These are phyloP conservation scores for Galagoides demidoff DNA, from an alignment of 2,797 vertebrate genomes.

Conservation along the genomic window DNA sequence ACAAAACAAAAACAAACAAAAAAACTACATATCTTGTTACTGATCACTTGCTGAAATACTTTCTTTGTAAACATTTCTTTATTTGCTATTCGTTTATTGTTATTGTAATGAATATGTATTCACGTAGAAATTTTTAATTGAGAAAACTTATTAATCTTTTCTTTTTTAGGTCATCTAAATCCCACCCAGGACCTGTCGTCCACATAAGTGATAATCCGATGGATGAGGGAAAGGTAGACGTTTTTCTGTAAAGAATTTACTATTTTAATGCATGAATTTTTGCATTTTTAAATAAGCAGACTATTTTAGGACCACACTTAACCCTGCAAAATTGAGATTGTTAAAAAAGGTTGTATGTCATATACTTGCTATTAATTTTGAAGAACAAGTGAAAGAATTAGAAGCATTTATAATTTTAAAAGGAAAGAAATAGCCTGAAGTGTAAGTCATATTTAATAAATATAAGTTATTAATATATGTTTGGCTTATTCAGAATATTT, in stretches of 20 bases:
- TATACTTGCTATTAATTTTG: constrained; percentile 25
- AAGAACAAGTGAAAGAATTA: constrained; percentile 15
- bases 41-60: constrained; percentile 15
- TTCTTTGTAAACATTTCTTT: constrained; percentile 11
- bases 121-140: constrained; percentile 30
- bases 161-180: constrained; percentile 95
- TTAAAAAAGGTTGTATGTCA: not conserved
- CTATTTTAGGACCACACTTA: not conserved
- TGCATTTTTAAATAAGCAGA: constrained; percentile 35
- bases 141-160: constrained; percentile 60
- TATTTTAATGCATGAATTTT: constrained; percentile 27
- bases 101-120: constrained; percentile 24
- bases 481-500: constrained; percentile 33
- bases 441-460: constrained; percentile 28
- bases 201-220: constrained; percentile 99
- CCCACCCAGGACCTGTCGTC: constrained; percentile 97
- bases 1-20: not conserved
- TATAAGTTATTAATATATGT: constrained; percentile 20
- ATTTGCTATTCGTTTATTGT: constrained; percentile 16
- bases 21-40: not conserved
- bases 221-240: constrained; percentile 98
- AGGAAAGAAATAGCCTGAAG: not conserved
- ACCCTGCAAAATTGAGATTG: constrained; percentile 1
- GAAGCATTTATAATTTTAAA: constrained; percentile 20
- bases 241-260: not conserved